Evolutionary conservation across 2,113 vertebrate species (phyloP).

Genomic region (Dicrurus megarhynchus): DNA sequence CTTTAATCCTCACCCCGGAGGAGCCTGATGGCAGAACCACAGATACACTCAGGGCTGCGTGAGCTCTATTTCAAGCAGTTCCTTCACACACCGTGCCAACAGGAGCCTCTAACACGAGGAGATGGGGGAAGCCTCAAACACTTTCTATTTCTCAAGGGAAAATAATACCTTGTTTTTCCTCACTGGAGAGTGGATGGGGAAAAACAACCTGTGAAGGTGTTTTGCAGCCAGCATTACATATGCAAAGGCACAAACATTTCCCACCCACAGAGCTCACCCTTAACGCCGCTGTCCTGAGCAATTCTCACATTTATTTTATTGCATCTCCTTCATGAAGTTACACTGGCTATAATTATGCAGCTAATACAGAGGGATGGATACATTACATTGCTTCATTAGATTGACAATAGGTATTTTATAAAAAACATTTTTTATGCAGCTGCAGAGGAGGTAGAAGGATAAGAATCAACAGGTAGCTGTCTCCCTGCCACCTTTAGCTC

Average conservation of each 20-base stretch:
- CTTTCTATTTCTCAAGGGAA: background rate
- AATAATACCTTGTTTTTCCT: background rate
- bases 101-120: background rate
- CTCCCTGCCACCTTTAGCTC: background rate
- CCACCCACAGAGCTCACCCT: background rate
- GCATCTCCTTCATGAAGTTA: background rate
- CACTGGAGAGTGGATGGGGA: background rate
- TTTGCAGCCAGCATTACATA: background rate
- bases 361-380: background rate
- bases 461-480: background rate
- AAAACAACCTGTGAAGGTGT: background rate
- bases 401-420: background rate
- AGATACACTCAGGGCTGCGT: background rate
- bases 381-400: background rate
- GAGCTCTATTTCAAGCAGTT: background rate
- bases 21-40: background rate
- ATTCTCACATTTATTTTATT: background rate
- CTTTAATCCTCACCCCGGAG: background rate
- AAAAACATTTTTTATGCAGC: background rate
- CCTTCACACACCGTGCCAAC: background rate
- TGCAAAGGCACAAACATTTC: background rate
- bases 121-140: background rate
- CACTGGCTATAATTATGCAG: background rate
- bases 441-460: background rate
- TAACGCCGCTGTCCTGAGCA: background rate